Evolutionary conservation across 2,797 vertebrate genomes (phyloP), one percentile per base, ranked within the genome.

Genomic region (Zalophus californianus): DNA sequence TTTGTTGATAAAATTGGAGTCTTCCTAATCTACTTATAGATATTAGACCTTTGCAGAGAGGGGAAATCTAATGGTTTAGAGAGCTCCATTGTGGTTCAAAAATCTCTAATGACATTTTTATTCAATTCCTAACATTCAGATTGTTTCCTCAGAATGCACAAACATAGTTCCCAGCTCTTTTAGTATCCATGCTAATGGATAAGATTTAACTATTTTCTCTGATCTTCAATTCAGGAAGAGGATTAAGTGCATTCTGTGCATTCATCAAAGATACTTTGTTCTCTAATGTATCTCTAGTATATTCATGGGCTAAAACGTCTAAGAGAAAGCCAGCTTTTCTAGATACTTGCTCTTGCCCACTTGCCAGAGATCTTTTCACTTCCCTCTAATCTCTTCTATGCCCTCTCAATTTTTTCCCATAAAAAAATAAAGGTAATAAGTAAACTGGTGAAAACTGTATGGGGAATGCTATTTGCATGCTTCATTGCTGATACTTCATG

Each of bases 191-290:
- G 48, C 64, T 87, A 91, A 97, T 87, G 85, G 87, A 52, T 77
- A 70, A 12, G 70, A 87, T 93, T 78, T 86, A 93, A 94, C 70
- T 87, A 44, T 91, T 96, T 98, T 88, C 75, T 80, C 77, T 95
- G 94, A 90, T 79, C 84, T 93, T 96, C 52, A 86, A 54, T 80
- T 91, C 52, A 87, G 88, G 15, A 95, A 84, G 68, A 86, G 80
- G 80, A 92, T 72, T 95, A 89, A 97, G 52, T 96, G 38, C 25
- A 86, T 91, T 70, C 20, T 77, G 80, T 32, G n/a, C 58, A 66
- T 85, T 48, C 93, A 41, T 96, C 90, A 95, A 96, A 87, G 84
- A 85, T 64, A 80, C 87, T 91, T 80, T 93, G 60, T 97, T 97
- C 87, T 92, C 79, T 79, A n/a, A 79, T 86, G 92, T 94, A 83